These are phyloP conservation scores for Enhydra lutris DNA, from an alignment of 2,113 vertebrate species.

Conservation along the genomic window DNA sequence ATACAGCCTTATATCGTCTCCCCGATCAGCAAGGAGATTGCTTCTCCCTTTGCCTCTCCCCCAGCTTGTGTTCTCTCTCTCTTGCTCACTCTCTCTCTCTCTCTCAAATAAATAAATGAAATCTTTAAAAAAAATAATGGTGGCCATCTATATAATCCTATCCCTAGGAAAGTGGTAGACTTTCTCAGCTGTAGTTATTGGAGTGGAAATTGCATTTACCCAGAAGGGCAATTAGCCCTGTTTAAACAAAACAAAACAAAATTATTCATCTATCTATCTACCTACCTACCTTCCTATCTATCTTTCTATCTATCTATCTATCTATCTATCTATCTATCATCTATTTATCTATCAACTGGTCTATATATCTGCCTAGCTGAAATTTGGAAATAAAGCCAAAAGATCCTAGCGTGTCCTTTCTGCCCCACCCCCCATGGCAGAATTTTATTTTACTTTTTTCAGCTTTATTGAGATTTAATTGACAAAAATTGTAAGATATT, in stretches of 20 bases:
- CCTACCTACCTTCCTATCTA: too few relatives aligned
- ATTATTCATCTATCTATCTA: too few relatives aligned
- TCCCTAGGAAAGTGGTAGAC: background rate
- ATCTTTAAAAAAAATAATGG: too few relatives aligned
- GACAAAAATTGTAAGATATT: background rate
- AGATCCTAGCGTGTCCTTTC: background rate
- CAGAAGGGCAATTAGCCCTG: background rate
- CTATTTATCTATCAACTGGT: background rate
- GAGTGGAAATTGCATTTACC: background rate
- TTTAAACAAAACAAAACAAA: background rate
- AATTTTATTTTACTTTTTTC: background rate
- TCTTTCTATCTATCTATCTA: too few relatives aligned
- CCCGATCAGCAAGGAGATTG: too few relatives aligned
- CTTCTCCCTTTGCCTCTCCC: too few relatives aligned
- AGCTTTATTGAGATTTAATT: background rate
- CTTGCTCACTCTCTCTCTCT: too few relatives aligned
- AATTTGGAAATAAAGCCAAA: slow-evolving; percentile 6
- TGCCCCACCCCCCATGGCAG: background rate
- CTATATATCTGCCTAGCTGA: background rate
- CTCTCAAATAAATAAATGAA: too few relatives aligned
- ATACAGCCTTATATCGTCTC: too few relatives aligned
- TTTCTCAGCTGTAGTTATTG: background rate
- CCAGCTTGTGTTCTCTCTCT: too few relatives aligned
- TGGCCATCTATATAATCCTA: background rate
- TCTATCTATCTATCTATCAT: background rate